Conservation (phyloP, 1,140 invertebrate genomes). For the Drosophila insularis region DNA sequence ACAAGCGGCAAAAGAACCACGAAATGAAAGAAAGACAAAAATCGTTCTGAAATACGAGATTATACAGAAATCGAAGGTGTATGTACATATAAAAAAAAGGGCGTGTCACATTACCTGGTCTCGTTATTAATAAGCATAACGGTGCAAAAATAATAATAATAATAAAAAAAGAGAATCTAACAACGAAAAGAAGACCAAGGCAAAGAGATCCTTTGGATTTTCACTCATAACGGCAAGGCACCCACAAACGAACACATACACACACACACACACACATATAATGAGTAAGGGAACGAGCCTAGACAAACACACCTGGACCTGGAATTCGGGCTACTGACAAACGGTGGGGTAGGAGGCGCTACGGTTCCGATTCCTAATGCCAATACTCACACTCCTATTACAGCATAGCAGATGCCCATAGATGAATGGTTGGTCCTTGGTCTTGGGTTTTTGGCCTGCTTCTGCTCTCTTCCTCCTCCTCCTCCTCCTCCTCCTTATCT, state of each 20-base stretch:
- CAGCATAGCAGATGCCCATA: background rate
- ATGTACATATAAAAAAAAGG: conserved; percentile 13
- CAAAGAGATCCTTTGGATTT: conserved; percentile 31
- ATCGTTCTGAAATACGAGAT: conserved; percentile 48
- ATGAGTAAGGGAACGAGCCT: conserved; percentile 32
- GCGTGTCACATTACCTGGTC: conserved; percentile 67
- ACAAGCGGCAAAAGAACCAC: conserved; percentile 36
- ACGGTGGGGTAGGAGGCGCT: conserved; percentile 32
- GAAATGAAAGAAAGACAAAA: conserved; percentile 29
- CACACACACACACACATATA: background rate
- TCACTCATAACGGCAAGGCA: conserved; percentile 66
- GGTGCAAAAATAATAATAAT: conserved; percentile 36
- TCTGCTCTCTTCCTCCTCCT: background rate
- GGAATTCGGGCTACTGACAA: background rate
- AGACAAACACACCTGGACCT: conserved; percentile 60
- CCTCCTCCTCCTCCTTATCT: conserved; percentile 5
- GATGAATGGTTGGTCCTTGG: background rate
- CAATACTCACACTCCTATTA: conserved; percentile 1
- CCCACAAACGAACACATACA: conserved; percentile 47
- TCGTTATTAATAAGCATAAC: conserved; percentile 75
- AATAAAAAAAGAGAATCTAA: background rate
- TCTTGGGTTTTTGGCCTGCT: background rate
- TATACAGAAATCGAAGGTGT: conserved; percentile 57
- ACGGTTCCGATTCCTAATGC: background rate
- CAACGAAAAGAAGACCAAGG: background rate